phyloP scores from a whole-genome alignment of 2,888 invertebrate genomes.

The Allophyes oxyacanthae region DNA sequence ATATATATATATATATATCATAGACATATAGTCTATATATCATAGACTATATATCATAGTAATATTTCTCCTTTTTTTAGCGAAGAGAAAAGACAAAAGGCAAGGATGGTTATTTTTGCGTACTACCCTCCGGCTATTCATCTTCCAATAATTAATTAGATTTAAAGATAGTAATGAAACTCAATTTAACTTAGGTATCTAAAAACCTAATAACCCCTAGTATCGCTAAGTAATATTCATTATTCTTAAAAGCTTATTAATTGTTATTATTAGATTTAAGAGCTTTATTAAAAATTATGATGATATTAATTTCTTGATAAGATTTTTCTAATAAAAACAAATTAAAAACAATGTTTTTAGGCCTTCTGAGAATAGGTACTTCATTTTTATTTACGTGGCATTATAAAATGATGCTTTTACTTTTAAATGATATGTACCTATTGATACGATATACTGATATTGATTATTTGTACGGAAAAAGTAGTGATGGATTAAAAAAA shows the following conservation, averaged over 20 bases:
- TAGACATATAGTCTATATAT: no score
- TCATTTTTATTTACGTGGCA: neutral
- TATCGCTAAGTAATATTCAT: constrained; percentile 12
- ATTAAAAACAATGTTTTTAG: neutral
- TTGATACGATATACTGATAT: no score
- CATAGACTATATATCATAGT: no score
- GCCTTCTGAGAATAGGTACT: neutral
- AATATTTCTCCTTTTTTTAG: no score
- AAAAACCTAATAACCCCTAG: constrained; percentile 4
- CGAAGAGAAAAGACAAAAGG: no score
- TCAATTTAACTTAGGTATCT: constrained; percentile 6
- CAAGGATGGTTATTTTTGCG: no score
- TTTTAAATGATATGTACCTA: no score
- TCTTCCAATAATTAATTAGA: neutral
- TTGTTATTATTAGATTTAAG: constrained; percentile 4
- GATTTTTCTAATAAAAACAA: neutral
- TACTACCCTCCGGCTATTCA: no score
- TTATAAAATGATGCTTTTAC: neutral
- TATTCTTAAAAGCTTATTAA: constrained; percentile 18
- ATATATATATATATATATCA: no score
- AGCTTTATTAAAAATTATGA: neutral
- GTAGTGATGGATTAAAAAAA: no score
- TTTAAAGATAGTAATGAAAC: constrained; percentile 2
- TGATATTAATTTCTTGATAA: constrained; percentile 12
- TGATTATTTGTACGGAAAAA: no score